phyloP scores from a whole-genome alignment of 2,888 invertebrate genomes.

The Tinea trinotella region DNA sequence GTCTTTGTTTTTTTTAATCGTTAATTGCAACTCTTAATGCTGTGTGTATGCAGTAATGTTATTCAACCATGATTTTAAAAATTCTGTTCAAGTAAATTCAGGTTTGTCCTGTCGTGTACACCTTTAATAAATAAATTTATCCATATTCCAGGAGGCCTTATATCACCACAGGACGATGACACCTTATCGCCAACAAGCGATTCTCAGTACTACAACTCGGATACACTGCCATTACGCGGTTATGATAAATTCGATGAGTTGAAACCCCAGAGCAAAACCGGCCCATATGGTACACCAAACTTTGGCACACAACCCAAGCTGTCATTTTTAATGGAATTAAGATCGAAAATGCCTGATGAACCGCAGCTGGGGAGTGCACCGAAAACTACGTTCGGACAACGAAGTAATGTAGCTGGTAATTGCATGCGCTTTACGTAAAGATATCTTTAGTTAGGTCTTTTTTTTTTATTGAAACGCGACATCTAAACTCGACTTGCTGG shows the following conservation, averaged over 20 bases:
- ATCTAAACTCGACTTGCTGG: no score
- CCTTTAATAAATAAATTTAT: no score
- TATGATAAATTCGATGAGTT: constrained; percentile 64
- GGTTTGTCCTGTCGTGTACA: no score
- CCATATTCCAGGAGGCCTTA: constrained; percentile 32
- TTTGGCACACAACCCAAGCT: constrained; percentile 60
- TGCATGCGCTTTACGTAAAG: no score
- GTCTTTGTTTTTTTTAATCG: no score
- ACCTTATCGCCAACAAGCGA: constrained; percentile 69
- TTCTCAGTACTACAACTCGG: constrained; percentile 78
- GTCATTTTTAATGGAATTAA: constrained; percentile 76
- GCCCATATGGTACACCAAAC: constrained; percentile 44
- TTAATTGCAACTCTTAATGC: no score
- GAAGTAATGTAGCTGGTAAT: constrained; percentile 49
- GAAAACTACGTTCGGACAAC: constrained; percentile 59
- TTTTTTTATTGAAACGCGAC: no score
- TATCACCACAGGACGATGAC: constrained; percentile 59
- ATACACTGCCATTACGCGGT: constrained; percentile 78
- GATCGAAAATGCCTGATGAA: constrained; percentile 74
- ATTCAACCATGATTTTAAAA: no score
- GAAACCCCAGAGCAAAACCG: constrained; percentile 51
- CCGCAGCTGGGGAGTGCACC: constrained; percentile 46
- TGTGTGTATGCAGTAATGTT: no score
- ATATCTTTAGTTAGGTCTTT: no score
- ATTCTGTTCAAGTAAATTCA: no score